Conservation (phyloP, 2,888 invertebrate genomes). For the Cephus rjabovi region DNA sequence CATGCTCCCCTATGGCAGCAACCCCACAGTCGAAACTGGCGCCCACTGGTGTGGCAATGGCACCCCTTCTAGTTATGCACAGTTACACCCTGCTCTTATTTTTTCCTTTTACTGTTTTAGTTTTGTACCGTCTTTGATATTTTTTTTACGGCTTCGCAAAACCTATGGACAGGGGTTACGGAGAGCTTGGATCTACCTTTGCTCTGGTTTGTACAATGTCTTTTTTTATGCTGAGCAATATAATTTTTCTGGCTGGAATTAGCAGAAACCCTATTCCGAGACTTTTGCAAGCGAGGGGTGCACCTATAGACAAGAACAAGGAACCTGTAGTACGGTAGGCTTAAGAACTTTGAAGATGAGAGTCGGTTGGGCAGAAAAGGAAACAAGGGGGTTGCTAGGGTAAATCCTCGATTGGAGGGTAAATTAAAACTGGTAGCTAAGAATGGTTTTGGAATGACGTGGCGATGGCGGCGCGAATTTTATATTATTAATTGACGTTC, state of each 20-base stretch:
- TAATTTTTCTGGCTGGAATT: constrained; percentile 1
- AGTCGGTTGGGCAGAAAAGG: not conserved
- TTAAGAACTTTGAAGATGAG: not conserved
- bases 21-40: constrained; percentile 11
- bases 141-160: not conserved
- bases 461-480: not conserved
- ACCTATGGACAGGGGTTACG: not conserved
- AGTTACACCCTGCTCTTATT: not conserved
- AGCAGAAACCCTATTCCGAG: not conserved
- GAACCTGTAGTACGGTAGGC: not conserved
- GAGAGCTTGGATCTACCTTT: not conserved
- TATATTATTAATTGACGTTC: constrained; percentile 10
- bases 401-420: not conserved
- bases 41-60: constrained; percentile 1
- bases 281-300: not conserved
- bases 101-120: not conserved
- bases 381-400: not conserved
- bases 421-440: constrained; percentile 11
- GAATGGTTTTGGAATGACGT: not conserved
- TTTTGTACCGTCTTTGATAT: no score
- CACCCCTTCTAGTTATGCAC: not conserved
- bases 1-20: constrained; percentile 18
- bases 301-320: not conserved
- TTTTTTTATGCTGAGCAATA: not conserved
- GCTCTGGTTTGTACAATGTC: not conserved